phyloP scores from a whole-genome alignment of 2,797 vertebrate species.

The Lophius americanus region DNA sequence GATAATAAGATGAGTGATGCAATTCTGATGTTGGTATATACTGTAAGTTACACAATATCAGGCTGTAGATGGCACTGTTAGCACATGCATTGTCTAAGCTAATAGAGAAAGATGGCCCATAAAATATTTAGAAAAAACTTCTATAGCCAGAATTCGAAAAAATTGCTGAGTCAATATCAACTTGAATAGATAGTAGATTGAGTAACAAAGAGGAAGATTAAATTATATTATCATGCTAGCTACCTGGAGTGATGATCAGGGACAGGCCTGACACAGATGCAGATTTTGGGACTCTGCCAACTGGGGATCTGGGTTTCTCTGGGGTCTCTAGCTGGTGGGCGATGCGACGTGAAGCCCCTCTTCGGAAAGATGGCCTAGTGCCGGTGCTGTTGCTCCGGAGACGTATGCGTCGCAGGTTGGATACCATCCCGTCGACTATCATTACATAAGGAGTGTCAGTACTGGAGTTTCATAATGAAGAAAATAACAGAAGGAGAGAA shows the following conservation, averaged over 20 bases:
- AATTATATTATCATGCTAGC: not conserved
- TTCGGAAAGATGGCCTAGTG: constrained; percentile 83
- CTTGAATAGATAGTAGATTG: not conserved
- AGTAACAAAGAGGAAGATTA: not conserved
- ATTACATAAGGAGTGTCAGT: not conserved
- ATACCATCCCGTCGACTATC: constrained; percentile 70
- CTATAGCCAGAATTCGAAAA: not conserved
- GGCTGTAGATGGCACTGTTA: constrained; percentile 64
- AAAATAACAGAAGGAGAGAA: not conserved
- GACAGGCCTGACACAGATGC: constrained; percentile 91
- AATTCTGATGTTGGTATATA: constrained; percentile 11
- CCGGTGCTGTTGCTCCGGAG: constrained; percentile 93
- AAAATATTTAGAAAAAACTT: too few species aligned
- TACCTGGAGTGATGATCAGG: constrained; percentile 91
- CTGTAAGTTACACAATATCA: constrained; percentile 1
- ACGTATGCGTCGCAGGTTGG: constrained; percentile 85
- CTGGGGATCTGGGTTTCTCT: constrained; percentile 77
- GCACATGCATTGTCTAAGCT: constrained; percentile 27
- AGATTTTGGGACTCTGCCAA: constrained; percentile 88
- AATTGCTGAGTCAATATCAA: not conserved
- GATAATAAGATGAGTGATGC: not conserved
- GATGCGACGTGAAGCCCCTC: constrained; percentile 81
- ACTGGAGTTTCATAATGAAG: not conserved
- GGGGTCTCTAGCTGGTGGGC: constrained; percentile 80
- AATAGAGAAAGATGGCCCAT: not conserved